A percentile compares a stretch with the other conserved stretches of the same genome.
Evolutionary conservation across 1,140 invertebrate genomes (phyloP).

Genomic region (Drosophila chauvacae): DNA sequence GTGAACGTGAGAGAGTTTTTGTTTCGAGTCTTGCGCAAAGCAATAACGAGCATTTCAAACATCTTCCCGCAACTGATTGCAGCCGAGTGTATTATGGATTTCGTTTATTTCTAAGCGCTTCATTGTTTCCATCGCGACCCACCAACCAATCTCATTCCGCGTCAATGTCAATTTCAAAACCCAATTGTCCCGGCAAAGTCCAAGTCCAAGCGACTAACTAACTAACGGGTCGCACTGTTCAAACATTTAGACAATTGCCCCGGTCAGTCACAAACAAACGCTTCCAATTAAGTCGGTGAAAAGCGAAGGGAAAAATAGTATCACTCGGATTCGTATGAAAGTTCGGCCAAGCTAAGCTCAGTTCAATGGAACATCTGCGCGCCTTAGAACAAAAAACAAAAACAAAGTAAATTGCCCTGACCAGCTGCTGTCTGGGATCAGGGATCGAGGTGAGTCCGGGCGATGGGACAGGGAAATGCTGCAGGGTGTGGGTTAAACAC

Average conservation of each 20-base stretch:
- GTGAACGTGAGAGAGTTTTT: conserved; percentile 73
- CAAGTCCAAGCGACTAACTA: conserved; percentile 44
- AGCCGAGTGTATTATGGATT: conserved; percentile 14
- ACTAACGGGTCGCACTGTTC: conserved; percentile 24
- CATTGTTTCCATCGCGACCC: conserved; percentile 26
- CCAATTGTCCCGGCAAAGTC: conserved; percentile 48
- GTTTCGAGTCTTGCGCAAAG: conserved; percentile 10
- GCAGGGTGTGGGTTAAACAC: conserved; percentile 23
- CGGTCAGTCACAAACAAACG: conserved; percentile 25
- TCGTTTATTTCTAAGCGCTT: conserved; percentile 31
- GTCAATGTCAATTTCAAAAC: conserved; percentile 54
- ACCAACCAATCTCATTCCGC: conserved; percentile 40
- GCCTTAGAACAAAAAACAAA: conserved; percentile 54
- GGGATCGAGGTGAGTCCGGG: conserved; percentile 14
- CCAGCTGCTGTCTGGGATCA: conserved; percentile 36
- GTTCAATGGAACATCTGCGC: conserved; percentile 51
- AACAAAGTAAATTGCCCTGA: conserved; percentile 54
- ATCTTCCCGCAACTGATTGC: conserved; percentile 31
- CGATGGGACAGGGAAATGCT: neutral
- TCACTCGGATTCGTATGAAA: conserved; percentile 10
- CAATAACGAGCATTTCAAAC: conserved; percentile 12
- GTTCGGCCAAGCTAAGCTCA: conserved; percentile 3
- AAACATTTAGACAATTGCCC: conserved; percentile 64
- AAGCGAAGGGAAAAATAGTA: conserved; percentile 44
- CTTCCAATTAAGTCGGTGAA: conserved; percentile 66